phyloP scores from a whole-genome alignment of 2,888 invertebrate genomes.

The Crossocerus cetratus region DNA sequence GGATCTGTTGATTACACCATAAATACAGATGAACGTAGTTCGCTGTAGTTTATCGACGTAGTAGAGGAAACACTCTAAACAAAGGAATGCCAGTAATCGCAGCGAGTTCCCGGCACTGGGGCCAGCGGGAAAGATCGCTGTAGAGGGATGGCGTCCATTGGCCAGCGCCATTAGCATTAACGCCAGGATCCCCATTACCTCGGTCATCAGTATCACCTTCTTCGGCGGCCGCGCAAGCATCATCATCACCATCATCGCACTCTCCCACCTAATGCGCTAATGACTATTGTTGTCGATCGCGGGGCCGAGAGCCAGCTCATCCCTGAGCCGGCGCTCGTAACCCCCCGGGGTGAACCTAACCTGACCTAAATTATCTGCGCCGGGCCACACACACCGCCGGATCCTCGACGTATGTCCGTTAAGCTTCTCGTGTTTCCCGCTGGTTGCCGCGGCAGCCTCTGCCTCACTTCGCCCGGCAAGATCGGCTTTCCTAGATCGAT shows the following conservation, averaged over 20 bases:
- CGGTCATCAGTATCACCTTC: conserved; percentile 40
- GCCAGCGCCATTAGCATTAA: conserved; percentile 13
- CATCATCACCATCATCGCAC: conserved; percentile 20
- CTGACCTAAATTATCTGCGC: conserved; percentile 70
- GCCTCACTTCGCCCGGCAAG: conserved; percentile 21
- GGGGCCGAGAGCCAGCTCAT: conserved; percentile 58
- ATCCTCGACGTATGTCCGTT: conserved; percentile 66
- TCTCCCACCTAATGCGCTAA: conserved; percentile 67
- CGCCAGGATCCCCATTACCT: conserved; percentile 22
- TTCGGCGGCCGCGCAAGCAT: conserved; percentile 35
- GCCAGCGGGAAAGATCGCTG: no score
- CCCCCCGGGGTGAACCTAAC: conserved; percentile 59
- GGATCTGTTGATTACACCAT: no score
- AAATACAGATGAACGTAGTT: no score
- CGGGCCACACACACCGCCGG: conserved; percentile 45
- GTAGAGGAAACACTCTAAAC: no score
- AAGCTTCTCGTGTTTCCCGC: conserved; percentile 66
- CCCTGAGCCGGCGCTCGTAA: conserved; percentile 56
- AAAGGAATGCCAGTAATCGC: no score
- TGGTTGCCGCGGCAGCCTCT: conserved; percentile 39
- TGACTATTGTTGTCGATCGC: conserved; percentile 72
- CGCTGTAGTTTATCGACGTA: no score
- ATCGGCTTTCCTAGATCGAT: conserved; percentile 58
- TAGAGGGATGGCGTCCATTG: no score
- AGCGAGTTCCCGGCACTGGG: no score